Percentiles rank a stretch among this genome's conserved stretches.
Evolutionary conservation across 1,140 invertebrate genomes (phyloP).

Genomic region (Helicoverpa zea): DNA sequence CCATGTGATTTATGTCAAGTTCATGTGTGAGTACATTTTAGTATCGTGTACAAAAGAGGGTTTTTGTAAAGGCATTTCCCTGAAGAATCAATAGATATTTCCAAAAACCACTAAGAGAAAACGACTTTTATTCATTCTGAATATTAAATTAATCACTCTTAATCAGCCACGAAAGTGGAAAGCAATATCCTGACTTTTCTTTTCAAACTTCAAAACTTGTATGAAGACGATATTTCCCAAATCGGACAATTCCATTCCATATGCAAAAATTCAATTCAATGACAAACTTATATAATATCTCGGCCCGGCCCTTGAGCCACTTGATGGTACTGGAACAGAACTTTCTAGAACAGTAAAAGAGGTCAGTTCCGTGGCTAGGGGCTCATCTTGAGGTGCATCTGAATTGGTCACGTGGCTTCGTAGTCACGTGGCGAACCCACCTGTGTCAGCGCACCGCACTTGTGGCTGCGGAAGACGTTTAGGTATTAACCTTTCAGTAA

Average conservation of each 20-base stretch:
- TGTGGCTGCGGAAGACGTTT: slow-evolving; percentile 39
- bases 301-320: not conserved
- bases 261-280: not conserved
- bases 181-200: too few relatives aligned
- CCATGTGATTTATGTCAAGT: not conserved
- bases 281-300: not conserved
- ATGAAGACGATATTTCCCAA: not conserved
- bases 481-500: slow-evolving; percentile 31
- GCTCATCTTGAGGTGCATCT: slow-evolving; percentile 27
- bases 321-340: slow-evolving; percentile 1
- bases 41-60: too few relatives aligned
- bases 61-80: too few relatives aligned
- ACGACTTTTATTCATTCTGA: too few relatives aligned
- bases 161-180: too few relatives aligned
- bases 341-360: slow-evolving; percentile 19
- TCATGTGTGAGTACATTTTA: not conserved
- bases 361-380: slow-evolving; percentile 13
- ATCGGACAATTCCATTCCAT: not conserved
- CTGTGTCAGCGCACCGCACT: not conserved
- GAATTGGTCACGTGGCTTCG: slow-evolving; percentile 38
- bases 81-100: too few relatives aligned
- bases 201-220: too few relatives aligned
- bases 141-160: too few relatives aligned
- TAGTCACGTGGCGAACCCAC: slow-evolving; percentile 35
- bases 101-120: too few relatives aligned